phyloP scores from a whole-genome alignment of 2,113 vertebrate species.

The Pygoscelis antarcticus region DNA sequence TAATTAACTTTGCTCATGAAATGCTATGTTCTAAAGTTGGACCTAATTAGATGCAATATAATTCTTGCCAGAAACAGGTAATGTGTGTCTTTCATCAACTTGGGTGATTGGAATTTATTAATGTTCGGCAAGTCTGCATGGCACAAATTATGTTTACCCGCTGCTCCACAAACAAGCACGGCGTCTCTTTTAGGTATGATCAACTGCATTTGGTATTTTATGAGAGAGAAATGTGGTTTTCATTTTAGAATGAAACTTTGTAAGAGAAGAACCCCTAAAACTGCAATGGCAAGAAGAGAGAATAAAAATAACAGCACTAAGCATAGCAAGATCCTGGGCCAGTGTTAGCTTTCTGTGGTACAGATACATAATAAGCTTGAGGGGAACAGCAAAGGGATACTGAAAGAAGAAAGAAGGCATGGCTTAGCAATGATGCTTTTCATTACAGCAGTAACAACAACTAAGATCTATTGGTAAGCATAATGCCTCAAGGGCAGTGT shows the following conservation, averaged over 20 bases:
- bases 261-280: not conserved
- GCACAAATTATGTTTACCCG: not conserved
- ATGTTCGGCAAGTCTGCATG: not conserved
- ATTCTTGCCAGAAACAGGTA: conserved; percentile 50
- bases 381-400: not conserved
- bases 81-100: conserved; percentile 23
- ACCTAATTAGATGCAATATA: conserved; percentile 9
- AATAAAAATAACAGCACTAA: conserved; percentile 5
- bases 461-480: not conserved
- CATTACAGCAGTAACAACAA: conserved; percentile 25
- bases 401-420: not conserved
- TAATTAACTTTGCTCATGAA: conserved; percentile 59
- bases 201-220: not conserved
- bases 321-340: not conserved
- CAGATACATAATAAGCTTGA: not conserved
- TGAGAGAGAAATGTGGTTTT: not conserved
- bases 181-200: not conserved
- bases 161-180: not conserved
- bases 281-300: not conserved
- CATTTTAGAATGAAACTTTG: not conserved
- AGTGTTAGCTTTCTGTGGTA: not conserved
- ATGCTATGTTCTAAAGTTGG: conserved; percentile 26
- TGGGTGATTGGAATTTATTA: not conserved
- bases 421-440: not conserved
- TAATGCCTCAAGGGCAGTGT: not conserved